phyloP scores from a whole-genome alignment of 2,797 vertebrate species.

The Alexandromys oeconomus region DNA sequence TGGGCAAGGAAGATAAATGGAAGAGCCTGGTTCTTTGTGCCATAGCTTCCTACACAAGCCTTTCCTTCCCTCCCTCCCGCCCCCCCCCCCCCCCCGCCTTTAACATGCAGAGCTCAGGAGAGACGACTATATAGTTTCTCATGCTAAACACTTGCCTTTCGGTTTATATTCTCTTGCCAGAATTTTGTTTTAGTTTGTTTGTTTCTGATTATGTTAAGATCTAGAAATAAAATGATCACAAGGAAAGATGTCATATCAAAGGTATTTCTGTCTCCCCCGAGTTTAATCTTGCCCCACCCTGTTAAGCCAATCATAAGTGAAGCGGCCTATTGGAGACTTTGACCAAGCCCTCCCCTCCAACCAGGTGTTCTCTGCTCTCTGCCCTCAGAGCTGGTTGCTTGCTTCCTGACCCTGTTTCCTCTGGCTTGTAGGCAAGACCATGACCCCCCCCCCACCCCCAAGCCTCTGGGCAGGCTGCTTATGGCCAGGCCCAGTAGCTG shows the following conservation, averaged over 20 bases:
- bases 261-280: background rate
- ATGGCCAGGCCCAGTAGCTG: background rate
- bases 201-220: constrained; percentile 37
- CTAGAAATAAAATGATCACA: constrained; percentile 70
- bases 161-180: constrained; percentile 21
- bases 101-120: background rate
- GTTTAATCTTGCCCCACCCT: background rate
- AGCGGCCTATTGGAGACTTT: background rate
- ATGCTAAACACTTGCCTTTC: constrained; percentile 69
- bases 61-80: background rate
- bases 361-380: constrained; percentile 26
- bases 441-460: background rate
- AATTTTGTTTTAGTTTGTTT: background rate
- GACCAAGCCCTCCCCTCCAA: background rate
- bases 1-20: background rate
- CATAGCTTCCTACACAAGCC: constrained; percentile 34
- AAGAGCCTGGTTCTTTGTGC: background rate
- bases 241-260: background rate
- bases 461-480: background rate
- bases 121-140: constrained; percentile 14
- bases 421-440: background rate
- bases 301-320: constrained; percentile 6
- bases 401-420: background rate
- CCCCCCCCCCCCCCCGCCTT: background rate
- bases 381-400: background rate